Conservation (phyloP, 2,113 vertebrate species). For the Boleophthalmus pectinirostris region DNA sequence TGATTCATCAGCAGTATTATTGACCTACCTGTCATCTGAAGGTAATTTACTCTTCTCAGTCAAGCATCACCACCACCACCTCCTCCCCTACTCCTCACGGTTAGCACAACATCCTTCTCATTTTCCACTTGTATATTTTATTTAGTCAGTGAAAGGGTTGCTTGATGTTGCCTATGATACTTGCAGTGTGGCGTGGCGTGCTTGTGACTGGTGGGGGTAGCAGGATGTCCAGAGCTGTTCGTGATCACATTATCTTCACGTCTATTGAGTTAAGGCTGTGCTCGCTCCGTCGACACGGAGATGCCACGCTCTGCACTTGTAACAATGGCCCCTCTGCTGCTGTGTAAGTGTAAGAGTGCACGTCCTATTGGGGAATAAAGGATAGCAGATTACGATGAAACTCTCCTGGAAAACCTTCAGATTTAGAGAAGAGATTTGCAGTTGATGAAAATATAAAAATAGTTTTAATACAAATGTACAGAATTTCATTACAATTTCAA, state of each 20-base stretch:
- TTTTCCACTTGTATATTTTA: no score
- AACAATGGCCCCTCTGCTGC: neutral
- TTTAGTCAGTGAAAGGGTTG: neutral
- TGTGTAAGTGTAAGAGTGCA: neutral
- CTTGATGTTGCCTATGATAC: neutral
- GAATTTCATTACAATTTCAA: no score
- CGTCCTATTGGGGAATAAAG: neutral
- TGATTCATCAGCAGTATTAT: neutral
- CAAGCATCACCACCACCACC: neutral
- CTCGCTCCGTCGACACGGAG: neutral
- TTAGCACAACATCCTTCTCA: neutral
- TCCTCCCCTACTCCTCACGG: neutral
- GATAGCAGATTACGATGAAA: neutral
- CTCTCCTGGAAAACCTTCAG: neutral
- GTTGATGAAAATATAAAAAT: no score
- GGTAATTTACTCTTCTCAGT: neutral
- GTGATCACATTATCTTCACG: slow-evolving; percentile 37
- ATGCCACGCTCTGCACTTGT: slow-evolving; percentile 1
- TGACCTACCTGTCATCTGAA: neutral
- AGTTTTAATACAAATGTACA: no score
- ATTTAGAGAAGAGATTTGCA: neutral
- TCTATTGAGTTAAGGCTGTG: slow-evolving; percentile 39
- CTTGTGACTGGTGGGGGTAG: slow-evolving; percentile 11
- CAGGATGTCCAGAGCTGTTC: slow-evolving; percentile 15
- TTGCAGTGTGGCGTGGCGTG: neutral